A percentile compares a stretch with the other conserved stretches of the same genome.
Evolutionary conservation across 2,797 vertebrate genomes (phyloP).

Genomic region (Anas bahamensis): DNA sequence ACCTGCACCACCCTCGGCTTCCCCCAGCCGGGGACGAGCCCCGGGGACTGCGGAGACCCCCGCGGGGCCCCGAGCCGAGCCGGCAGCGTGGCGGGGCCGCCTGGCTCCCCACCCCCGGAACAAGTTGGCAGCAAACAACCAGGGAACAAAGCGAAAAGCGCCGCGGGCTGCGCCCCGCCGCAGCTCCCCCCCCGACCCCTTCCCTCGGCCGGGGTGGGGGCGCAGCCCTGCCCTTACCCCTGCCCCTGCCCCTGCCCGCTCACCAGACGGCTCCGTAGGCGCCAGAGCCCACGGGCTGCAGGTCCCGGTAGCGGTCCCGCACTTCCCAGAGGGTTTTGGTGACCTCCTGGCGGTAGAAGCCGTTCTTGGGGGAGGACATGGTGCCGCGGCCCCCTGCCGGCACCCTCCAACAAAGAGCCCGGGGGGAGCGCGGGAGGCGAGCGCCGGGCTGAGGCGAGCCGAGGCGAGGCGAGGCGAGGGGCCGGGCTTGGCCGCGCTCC

Average conservation of each 20-base stretch:
- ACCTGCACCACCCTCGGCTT: too few relatives aligned
- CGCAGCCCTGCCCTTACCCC: not conserved
- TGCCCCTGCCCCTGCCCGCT: conserved; percentile 56
- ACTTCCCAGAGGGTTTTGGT: conserved; percentile 93
- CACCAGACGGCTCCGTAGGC: conserved; percentile 96
- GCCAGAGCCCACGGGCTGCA: conserved; percentile 92
- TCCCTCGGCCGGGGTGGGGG: not conserved
- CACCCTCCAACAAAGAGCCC: not conserved
- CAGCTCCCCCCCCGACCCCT: not conserved
- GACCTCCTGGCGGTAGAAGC: conserved; percentile 91
- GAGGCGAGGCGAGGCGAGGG: not conserved
- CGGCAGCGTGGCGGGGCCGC: not conserved
- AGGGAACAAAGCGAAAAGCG: not conserved
- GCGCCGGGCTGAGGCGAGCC: not conserved
- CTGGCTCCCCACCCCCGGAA: not conserved
- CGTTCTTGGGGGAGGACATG: conserved; percentile 87
- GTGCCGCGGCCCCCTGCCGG: not conserved
- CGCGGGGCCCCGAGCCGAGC: not conserved
- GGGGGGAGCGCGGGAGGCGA: not conserved
- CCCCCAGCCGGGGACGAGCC: too few relatives aligned
- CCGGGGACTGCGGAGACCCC: too few relatives aligned
- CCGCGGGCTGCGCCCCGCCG: not conserved
- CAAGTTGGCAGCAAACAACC: not conserved
- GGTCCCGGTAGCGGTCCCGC: conserved; percentile 88
- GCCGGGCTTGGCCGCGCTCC: not conserved